Percentiles rank a stretch among this genome's conserved stretches.
Evolutionary conservation across 2,888 invertebrate species (phyloP).

Genomic region (Capitulum mitella): DNA sequence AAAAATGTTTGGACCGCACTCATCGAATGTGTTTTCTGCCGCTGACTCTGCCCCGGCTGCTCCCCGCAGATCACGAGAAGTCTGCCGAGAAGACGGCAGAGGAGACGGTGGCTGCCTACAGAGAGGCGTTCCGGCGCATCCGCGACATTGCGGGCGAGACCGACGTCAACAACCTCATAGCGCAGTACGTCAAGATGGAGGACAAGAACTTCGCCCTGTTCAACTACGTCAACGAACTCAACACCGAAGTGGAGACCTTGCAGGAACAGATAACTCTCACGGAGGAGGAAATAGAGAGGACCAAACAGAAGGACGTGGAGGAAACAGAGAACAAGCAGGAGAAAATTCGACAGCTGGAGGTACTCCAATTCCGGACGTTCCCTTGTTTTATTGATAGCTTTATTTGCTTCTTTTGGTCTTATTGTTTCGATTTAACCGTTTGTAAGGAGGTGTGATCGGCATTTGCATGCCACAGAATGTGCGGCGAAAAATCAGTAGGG

Average conservation of each 20-base stretch:
- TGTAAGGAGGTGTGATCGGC: too few species aligned
- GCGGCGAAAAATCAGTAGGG: too few species aligned
- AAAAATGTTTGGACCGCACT: too few species aligned
- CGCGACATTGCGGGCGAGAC: constrained; percentile 49
- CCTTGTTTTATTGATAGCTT: too few species aligned
- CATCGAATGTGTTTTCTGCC: too few species aligned
- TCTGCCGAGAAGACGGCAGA: constrained; percentile 52
- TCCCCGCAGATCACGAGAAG: constrained; percentile 17
- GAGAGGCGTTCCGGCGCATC: constrained; percentile 66
- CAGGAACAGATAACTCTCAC: constrained; percentile 52
- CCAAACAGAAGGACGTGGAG: constrained; percentile 42
- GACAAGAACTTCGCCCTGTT: constrained; percentile 87
- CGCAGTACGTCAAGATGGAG: constrained; percentile 72
- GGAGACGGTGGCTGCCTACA: constrained; percentile 63
- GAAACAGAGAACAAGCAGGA: constrained; percentile 39
- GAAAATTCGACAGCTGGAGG: neutral
- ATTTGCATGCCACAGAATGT: too few species aligned
- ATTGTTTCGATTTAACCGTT: too few species aligned
- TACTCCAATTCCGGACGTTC: too few species aligned
- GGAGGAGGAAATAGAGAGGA: constrained; percentile 48
- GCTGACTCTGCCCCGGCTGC: too few species aligned
- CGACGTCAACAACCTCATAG: constrained; percentile 51
- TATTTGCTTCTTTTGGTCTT: too few species aligned
- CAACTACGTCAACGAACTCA: constrained; percentile 81
- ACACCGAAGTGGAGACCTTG: constrained; percentile 62